These are phyloP conservation scores for Chionomys nivalis DNA, from an alignment of 2,113 vertebrate genomes.

Conservation along the genomic window DNA sequence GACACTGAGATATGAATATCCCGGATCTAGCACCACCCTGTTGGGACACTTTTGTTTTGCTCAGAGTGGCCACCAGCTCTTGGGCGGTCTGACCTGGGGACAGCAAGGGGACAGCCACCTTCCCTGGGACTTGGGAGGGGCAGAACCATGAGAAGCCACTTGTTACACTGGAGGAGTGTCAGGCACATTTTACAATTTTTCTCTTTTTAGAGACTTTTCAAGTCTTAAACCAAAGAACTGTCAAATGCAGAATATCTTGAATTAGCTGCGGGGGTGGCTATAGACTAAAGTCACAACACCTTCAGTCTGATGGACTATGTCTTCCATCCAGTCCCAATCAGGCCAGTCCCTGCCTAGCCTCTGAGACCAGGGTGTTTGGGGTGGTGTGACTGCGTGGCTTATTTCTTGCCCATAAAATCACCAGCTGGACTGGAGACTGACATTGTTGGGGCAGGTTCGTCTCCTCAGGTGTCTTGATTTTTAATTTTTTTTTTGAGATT, in stretches of 20 bases:
- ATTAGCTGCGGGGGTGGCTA: not conserved
- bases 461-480: not conserved
- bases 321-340: not conserved
- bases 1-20: not conserved
- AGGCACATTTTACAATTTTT: not conserved
- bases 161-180: too few species aligned
- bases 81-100: not conserved
- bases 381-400: too few species aligned
- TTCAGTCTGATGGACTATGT: not conserved
- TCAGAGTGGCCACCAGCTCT: not conserved
- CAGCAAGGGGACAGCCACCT: not conserved
- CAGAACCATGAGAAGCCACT: not conserved
- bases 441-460: not conserved
- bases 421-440: not conserved
- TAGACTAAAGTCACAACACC: not conserved
- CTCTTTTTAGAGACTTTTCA: not conserved
- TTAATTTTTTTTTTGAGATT: not conserved
- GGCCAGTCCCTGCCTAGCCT: not conserved
- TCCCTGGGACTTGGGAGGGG: too few species aligned
- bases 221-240: not conserved
- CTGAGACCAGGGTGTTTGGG: not conserved
- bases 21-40: accelerated
- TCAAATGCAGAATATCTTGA: not conserved
- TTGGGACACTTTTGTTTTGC: not conserved
- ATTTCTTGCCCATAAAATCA: not conserved